Evolutionary conservation across 1,140 invertebrate species (phyloP).

Genomic region (Tetragnatha versicolor): DNA sequence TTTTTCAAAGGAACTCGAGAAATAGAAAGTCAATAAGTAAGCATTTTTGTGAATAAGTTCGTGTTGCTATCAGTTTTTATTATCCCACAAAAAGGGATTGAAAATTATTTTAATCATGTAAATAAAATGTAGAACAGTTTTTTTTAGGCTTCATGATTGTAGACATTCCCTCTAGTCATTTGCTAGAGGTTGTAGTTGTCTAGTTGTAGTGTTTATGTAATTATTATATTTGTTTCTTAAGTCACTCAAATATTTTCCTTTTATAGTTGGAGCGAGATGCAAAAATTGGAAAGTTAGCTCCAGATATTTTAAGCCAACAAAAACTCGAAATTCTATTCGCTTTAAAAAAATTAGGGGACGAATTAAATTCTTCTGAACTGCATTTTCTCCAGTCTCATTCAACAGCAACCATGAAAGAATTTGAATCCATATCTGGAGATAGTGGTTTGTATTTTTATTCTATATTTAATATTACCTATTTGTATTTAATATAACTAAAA

Average conservation of each 20-base stretch:
- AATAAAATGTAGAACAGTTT: no score
- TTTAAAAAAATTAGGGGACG: slow-evolving; percentile 74
- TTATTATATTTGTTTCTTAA: no score
- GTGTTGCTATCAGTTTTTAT: no score
- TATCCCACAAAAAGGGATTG: no score
- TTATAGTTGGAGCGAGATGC: slow-evolving; percentile 65
- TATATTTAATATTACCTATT: not conserved
- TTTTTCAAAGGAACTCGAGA: no score
- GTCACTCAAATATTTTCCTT: not conserved
- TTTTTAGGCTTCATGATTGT: no score
- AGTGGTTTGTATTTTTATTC: slow-evolving; percentile 59
- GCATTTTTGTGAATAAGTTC: no score
- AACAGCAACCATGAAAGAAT: slow-evolving; percentile 66
- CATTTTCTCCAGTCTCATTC: slow-evolving; percentile 70
- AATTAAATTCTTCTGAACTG: slow-evolving; percentile 69
- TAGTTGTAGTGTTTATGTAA: no score
- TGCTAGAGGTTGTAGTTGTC: no score
- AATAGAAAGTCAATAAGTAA: no score
- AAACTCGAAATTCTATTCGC: slow-evolving; percentile 74
- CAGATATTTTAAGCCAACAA: slow-evolving; percentile 63
- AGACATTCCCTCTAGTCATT: no score
- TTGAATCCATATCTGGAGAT: slow-evolving; percentile 68
- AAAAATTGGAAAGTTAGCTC: slow-evolving; percentile 66
- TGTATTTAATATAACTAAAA: not conserved
- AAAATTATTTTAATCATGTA: no score